Percentiles rank a stretch among this genome's conserved stretches.
These are phyloP conservation scores for Lepidotrigona ventralis DNA, from an alignment of 1,140 invertebrate genomes.

Conservation along the genomic window DNA sequence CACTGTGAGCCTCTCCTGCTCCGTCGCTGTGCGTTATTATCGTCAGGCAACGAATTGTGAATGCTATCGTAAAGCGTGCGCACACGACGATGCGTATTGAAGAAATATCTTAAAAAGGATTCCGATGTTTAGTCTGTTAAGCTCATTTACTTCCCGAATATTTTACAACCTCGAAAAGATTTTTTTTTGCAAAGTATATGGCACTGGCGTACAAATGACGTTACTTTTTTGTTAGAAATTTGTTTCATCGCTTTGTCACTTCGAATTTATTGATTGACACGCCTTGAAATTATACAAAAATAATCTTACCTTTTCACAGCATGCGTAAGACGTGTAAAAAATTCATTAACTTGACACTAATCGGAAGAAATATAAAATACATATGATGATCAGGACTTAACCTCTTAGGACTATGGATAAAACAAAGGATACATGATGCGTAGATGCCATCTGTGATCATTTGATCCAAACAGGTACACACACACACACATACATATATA, in stretches of 20 bases:
- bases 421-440: neutral
- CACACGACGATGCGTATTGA: conserved; percentile 23
- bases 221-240: neutral
- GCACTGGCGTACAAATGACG: neutral
- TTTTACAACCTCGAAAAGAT: neutral
- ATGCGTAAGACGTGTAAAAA: neutral
- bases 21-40: conserved; percentile 32
- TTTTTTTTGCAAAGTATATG: neutral
- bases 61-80: neutral
- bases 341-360: neutral
- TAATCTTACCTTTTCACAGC: neutral
- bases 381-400: neutral
- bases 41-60: conserved; percentile 28
- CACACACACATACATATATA: neutral
- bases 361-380: neutral
- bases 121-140: neutral
- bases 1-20: neutral
- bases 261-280: neutral
- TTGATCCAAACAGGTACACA: neutral
- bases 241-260: neutral
- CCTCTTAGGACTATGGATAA: neutral
- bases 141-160: neutral
- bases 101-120: neutral
- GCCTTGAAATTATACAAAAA: neutral
- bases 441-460: neutral